These are phyloP conservation scores for Drosophila paranaensis DNA, from an alignment of 2,888 invertebrate species.

Conservation along the genomic window DNA sequence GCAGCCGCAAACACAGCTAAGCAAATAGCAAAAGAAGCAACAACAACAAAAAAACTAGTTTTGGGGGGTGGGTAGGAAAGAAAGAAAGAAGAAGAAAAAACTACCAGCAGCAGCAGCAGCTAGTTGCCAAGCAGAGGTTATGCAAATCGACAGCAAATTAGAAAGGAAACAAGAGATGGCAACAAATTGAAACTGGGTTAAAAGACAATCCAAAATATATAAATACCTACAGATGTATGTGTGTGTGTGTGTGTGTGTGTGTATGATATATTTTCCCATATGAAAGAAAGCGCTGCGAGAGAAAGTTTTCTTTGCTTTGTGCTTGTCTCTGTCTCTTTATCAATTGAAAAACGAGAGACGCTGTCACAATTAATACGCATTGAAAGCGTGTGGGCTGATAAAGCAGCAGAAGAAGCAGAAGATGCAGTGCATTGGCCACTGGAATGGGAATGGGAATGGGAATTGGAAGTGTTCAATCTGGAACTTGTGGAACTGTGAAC, in stretches of 20 bases:
- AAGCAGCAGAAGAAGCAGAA: slow-evolving; percentile 3
- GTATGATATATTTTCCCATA: slow-evolving; percentile 5
- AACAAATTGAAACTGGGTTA: slow-evolving; percentile 60
- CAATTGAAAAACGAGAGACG: slow-evolving; percentile 54
- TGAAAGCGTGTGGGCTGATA: slow-evolving; percentile 35
- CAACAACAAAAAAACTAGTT: slow-evolving; percentile 55
- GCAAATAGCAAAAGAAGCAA: slow-evolving; percentile 33
- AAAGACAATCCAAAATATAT: slow-evolving; percentile 29
- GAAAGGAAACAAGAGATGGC: slow-evolving; percentile 65
- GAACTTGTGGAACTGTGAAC: slow-evolving; percentile 37
- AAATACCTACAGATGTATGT: background rate
- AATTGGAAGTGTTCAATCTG: background rate
- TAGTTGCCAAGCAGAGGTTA: slow-evolving; percentile 60
- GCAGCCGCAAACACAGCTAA: slow-evolving; percentile 37
- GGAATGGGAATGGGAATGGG: slow-evolving; percentile 9
- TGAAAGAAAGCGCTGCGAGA: slow-evolving; percentile 54
- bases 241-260: background rate
- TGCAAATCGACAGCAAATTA: slow-evolving; percentile 67
- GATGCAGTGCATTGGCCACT: slow-evolving; percentile 26
- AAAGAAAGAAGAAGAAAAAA: background rate
- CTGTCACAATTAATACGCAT: slow-evolving; percentile 60
- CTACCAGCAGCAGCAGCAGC: background rate
- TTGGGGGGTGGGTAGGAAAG: slow-evolving; percentile 15
- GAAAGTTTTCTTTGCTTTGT: slow-evolving; percentile 58
- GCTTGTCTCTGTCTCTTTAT: slow-evolving; percentile 48